These are phyloP conservation scores for Dipodomys spectabilis DNA, from an alignment of 2,113 vertebrate genomes.

Conservation along the genomic window DNA sequence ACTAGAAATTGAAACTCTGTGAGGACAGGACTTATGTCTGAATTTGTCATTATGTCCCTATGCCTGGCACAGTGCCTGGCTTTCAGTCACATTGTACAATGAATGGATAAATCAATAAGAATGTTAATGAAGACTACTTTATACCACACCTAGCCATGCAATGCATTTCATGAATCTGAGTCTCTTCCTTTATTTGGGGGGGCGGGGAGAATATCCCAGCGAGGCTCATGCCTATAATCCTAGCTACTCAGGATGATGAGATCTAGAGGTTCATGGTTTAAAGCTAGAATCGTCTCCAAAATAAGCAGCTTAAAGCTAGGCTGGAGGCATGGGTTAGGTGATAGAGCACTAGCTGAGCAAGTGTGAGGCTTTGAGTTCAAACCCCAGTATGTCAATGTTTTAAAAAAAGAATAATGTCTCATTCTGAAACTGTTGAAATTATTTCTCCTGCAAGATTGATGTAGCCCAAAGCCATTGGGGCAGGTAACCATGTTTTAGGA, in stretches of 20 bases:
- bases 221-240: no score
- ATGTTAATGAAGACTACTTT: not conserved
- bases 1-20: conserved; percentile 44
- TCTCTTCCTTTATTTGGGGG: not conserved
- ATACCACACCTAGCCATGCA: not conserved
- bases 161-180: not conserved
- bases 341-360: no score
- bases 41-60: not conserved
- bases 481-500: not conserved
- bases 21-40: not conserved
- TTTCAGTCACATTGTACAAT: conserved; percentile 23
- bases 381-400: no score
- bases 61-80: not conserved
- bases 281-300: no score
- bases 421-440: not conserved
- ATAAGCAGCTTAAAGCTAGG: no score
- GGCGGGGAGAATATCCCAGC: no score
- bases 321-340: no score
- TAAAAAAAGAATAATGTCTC: not conserved
- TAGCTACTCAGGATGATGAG: no score
- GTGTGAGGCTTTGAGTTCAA: no score
- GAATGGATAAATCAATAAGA: not conserved
- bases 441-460: not conserved
- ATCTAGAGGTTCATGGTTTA: no score
- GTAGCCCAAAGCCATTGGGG: not conserved